Conservation (phyloP, 2,888 invertebrate genomes). For the Hypsopygia costalis region DNA sequence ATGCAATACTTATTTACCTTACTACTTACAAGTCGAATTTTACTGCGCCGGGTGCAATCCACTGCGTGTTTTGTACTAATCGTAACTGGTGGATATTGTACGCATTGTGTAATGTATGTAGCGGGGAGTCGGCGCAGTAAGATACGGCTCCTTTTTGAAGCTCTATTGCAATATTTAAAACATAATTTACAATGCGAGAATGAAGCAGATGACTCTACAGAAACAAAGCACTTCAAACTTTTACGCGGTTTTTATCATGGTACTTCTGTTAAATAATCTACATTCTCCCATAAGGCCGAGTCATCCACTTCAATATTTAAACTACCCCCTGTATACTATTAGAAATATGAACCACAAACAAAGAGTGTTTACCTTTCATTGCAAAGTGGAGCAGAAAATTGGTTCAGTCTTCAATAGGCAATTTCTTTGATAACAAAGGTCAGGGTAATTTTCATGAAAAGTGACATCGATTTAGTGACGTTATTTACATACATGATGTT, state of each 20-base stretch:
- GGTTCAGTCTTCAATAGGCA: constrained; percentile 13
- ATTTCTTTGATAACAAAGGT: constrained; percentile 27
- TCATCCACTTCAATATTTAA: constrained; percentile 1
- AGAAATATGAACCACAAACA: constrained; percentile 4
- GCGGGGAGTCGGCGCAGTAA: constrained; percentile 12
- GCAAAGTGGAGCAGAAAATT: constrained; percentile 10
- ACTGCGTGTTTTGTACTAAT: neutral
- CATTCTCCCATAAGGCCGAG: neutral
- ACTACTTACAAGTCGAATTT: constrained; percentile 19
- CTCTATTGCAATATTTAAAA: neutral
- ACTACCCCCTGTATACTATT: constrained; percentile 2
- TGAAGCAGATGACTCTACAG: too few relatives aligned
- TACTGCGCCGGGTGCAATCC: constrained; percentile 13
- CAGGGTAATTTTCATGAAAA: constrained; percentile 21
- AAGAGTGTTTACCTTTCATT: constrained; percentile 19
- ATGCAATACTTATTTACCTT: constrained; percentile 9
- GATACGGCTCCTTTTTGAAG: constrained; percentile 11
- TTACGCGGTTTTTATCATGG: neutral
- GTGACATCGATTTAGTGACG: constrained; percentile 16
- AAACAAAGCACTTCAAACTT: too few relatives aligned
- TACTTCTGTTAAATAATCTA: too few relatives aligned
- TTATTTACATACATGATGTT: too few relatives aligned
- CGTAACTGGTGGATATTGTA: too few relatives aligned
- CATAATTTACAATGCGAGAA: neutral
- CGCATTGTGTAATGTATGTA: too few relatives aligned